A percentile compares a stretch with the other conserved stretches of the same genome.
Evolutionary conservation across 2,797 vertebrate species (phyloP).

Genomic region (Bovichtus diacanthus): DNA sequence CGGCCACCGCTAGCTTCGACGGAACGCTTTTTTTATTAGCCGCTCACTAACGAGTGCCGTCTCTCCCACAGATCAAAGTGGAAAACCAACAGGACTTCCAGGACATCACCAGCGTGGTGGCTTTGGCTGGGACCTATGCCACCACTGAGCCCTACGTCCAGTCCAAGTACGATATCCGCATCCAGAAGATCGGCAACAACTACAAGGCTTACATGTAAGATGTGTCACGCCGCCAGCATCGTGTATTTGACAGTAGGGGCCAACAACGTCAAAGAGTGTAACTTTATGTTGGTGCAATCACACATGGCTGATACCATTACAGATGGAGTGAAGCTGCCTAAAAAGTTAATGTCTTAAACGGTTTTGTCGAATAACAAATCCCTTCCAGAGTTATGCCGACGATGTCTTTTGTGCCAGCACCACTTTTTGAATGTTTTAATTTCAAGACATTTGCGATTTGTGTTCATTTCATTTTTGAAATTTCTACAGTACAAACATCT

Average conservation of each 20-base stretch:
- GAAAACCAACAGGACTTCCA: conserved; percentile 95
- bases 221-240: not conserved
- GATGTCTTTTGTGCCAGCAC: too few relatives aligned
- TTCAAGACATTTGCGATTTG: too few relatives aligned
- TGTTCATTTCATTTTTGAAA: too few relatives aligned
- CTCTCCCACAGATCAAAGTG: conserved; percentile 91
- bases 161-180: conserved; percentile 97
- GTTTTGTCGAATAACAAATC: not conserved
- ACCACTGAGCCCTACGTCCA: conserved; percentile 93
- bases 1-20: conserved; percentile 31
- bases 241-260: not conserved
- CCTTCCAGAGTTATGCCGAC: too few relatives aligned
- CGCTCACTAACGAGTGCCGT: conserved; percentile 42
- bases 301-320: not conserved
- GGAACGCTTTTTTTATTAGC: conserved; percentile 52
- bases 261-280: not conserved
- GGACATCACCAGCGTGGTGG: conserved; percentile 96
- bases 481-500: too few relatives aligned
- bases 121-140: conserved; percentile 94
- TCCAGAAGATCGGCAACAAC: conserved; percentile 98
- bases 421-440: too few relatives aligned
- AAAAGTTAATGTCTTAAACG: not conserved
- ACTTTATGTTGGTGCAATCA: not conserved
- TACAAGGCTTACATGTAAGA: conserved; percentile 99
- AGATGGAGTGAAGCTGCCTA: not conserved